These are phyloP conservation scores for Homalodisca vitripennis DNA, from an alignment of 1,140 invertebrate species.

Conservation along the genomic window DNA sequence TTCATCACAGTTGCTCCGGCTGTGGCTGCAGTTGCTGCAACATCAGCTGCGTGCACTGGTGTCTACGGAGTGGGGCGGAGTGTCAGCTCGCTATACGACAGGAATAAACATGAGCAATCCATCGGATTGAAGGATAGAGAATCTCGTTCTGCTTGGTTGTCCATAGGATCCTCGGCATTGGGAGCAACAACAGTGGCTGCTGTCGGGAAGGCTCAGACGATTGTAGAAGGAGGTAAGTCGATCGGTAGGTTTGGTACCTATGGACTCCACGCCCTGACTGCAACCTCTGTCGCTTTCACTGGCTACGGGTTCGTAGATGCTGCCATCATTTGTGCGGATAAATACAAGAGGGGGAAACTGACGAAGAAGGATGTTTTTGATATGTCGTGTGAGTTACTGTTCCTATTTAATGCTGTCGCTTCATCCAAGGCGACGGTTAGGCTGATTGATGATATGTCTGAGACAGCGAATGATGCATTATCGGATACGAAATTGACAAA, in stretches of 20 bases:
- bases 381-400: conserved; percentile 18
- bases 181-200: not conserved
- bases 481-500: conserved; percentile 12
- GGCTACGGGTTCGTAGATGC: conserved; percentile 23
- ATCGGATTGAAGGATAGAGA: conserved; percentile 14
- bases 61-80: not conserved
- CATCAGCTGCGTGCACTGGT: not conserved
- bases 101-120: conserved; percentile 15
- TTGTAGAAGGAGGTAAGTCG: conserved; percentile 10
- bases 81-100: conserved; percentile 1
- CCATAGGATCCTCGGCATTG: conserved; percentile 14
- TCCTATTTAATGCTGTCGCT: conserved; percentile 20
- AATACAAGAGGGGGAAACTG: conserved; percentile 2
- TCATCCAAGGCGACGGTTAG: conserved; percentile 9
- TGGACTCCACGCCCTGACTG: conserved; percentile 13
- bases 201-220: not conserved
- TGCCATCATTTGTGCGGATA: not conserved
- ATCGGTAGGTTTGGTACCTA: not conserved
- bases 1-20: conserved; percentile 6
- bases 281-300: conserved; percentile 3
- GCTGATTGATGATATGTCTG: conserved; percentile 1
- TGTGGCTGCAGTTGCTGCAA: not conserved
- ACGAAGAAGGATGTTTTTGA: conserved; percentile 14
- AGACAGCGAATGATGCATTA: not conserved
- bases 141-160: conserved; percentile 16